Evolutionary conservation across 2,113 vertebrate genomes (phyloP).

Genomic region (Malurus melanocephalus): DNA sequence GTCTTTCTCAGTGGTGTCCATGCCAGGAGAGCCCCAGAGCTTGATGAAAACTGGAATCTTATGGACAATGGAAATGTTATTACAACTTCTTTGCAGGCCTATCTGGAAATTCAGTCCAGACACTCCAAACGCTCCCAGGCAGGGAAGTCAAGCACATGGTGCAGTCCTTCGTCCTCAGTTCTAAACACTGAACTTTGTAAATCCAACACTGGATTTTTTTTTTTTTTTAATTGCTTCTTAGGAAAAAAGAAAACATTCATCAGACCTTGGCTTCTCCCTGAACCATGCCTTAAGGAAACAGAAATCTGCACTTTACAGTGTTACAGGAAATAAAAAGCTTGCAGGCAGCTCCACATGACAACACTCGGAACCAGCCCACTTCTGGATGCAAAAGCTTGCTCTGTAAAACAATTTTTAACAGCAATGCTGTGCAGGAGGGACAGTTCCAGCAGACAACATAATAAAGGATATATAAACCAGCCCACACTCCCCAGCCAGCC

Average conservation of each 20-base stretch:
- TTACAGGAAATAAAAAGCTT: not conserved
- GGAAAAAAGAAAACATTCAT: not conserved
- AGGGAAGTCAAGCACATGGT: not conserved
- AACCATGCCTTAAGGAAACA: not conserved
- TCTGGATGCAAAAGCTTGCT: not conserved
- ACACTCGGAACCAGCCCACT: not conserved
- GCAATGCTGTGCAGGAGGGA: not conserved
- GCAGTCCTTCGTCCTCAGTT: not conserved
- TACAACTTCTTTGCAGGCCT: not conserved
- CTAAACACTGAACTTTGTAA: not conserved
- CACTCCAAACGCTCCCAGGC: not conserved
- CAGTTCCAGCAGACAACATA: fast-evolving
- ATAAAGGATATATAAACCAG: not conserved
- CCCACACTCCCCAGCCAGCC: not conserved
- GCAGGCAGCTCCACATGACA: not conserved
- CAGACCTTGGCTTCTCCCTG: not conserved
- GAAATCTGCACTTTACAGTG: not conserved
- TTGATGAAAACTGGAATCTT: not conserved
- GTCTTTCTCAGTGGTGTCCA: not conserved
- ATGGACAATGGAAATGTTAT: not conserved
- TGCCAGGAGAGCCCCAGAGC: not conserved
- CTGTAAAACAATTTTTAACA: not conserved
- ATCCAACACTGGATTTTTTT: not conserved
- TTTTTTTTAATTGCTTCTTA: not conserved
- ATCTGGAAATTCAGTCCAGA: not conserved